These are phyloP conservation scores for Calephelis perditalis DNA, from an alignment of 2,888 invertebrate genomes.

Conservation along the genomic window DNA sequence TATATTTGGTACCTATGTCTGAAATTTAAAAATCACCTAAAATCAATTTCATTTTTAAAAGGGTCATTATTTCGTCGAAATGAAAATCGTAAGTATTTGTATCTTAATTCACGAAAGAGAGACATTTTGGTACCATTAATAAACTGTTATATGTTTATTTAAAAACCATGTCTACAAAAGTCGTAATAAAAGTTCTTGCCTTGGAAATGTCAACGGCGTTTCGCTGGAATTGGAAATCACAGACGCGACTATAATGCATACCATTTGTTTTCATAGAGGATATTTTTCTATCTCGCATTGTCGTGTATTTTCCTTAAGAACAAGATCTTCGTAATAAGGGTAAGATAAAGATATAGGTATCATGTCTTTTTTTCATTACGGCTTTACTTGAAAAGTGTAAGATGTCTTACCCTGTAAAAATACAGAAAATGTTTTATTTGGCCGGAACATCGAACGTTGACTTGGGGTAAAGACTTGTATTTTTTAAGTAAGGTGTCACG, in stretches of 20 bases:
- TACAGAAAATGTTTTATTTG: not conserved
- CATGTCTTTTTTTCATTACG: not conserved
- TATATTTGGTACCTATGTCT: too few species aligned
- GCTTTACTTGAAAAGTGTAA: slow-evolving; percentile 5
- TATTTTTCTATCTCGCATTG: slow-evolving; percentile 6
- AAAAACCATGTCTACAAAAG: too few species aligned
- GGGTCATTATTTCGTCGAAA: too few species aligned
- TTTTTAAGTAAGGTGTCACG: too few species aligned
- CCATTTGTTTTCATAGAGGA: slow-evolving; percentile 26
- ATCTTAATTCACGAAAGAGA: too few species aligned
- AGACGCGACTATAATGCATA: slow-evolving; percentile 31
- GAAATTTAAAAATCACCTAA: too few species aligned
- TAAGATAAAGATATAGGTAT: not conserved
- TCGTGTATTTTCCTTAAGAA: slow-evolving; percentile 12
- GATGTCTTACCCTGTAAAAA: not conserved
- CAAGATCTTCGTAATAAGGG: slow-evolving; percentile 3
- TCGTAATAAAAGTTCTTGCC: slow-evolving; percentile 16
- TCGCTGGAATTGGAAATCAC: slow-evolving; percentile 31
- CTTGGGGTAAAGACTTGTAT: too few species aligned
- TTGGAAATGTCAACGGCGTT: slow-evolving; percentile 30
- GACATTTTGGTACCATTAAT: too few species aligned
- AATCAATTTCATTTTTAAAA: too few species aligned
- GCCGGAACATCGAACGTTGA: too few species aligned
- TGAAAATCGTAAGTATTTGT: too few species aligned
- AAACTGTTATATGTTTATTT: too few species aligned